Conservation (phyloP, 2,888 invertebrate species). For the Heteromurus nitidus region DNA sequence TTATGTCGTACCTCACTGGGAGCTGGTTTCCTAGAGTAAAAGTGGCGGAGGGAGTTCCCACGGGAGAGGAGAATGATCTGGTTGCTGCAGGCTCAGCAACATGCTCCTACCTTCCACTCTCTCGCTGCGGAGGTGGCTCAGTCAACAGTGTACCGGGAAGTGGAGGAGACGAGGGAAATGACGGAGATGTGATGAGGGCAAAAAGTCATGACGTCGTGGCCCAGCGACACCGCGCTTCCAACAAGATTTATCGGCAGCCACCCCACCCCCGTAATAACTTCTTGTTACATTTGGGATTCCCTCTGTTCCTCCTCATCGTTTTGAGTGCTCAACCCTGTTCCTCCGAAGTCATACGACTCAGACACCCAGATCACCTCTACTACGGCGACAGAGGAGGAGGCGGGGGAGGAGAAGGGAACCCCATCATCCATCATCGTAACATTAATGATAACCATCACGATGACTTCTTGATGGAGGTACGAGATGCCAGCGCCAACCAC, state of each 20-base stretch:
- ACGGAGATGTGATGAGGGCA: conserved; percentile 8
- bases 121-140: neutral
- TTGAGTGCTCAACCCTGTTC: conserved; percentile 58
- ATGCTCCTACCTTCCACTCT: neutral
- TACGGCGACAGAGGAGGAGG: conserved; percentile 54
- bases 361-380: conserved; percentile 60
- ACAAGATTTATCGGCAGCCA: neutral
- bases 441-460: conserved; percentile 17
- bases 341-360: conserved; percentile 58
- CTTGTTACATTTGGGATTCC: conserved; percentile 33
- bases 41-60: neutral
- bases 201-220: neutral
- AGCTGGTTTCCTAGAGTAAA: too few relatives aligned
- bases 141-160: neutral
- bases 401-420: conserved; percentile 1
- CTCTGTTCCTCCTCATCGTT: conserved; percentile 33
- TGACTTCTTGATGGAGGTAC: too few relatives aligned
- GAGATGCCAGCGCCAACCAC: too few relatives aligned
- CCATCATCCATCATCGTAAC: conserved; percentile 12
- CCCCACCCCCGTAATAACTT: neutral
- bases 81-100: conserved; percentile 56
- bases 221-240: conserved; percentile 7
- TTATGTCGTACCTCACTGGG: too few relatives aligned
- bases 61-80: neutral
- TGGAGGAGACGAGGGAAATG: conserved; percentile 19